Percentiles rank a stretch among this genome's conserved stretches.
phyloP scores from a whole-genome alignment of 2,888 invertebrate genomes.

The Hirtodrosophila confusa region DNA sequence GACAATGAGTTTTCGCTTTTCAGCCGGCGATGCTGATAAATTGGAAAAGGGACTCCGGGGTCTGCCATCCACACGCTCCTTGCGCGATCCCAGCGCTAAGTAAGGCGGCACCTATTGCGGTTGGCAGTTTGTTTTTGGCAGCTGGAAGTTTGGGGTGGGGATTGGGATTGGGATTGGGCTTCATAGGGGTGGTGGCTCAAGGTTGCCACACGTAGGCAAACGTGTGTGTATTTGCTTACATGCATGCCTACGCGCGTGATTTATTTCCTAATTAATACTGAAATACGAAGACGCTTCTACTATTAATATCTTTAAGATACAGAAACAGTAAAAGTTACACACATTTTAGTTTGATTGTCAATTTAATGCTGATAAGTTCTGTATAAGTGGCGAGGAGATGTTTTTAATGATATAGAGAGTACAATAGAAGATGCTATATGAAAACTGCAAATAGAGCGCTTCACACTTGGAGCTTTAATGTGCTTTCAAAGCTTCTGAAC shows the following conservation, averaged over 20 bases:
- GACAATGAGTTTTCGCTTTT: slow-evolving; percentile 86
- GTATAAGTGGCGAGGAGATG: too few relatives aligned
- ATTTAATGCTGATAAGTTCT: slow-evolving; percentile 26
- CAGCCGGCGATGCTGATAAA: slow-evolving; percentile 88
- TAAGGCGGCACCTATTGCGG: slow-evolving; percentile 39
- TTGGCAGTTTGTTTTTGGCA: slow-evolving; percentile 18
- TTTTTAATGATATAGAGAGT: too few relatives aligned
- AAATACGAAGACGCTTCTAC: slow-evolving; percentile 78
- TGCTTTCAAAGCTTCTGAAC: too few relatives aligned
- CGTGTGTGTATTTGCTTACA: slow-evolving; percentile 39
- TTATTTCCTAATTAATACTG: slow-evolving; percentile 76
- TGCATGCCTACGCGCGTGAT: slow-evolving; percentile 60
- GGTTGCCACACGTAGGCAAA: slow-evolving; percentile 34
- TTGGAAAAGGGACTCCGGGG: slow-evolving; percentile 86
- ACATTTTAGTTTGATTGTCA: slow-evolving; percentile 30
- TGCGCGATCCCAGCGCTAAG: slow-evolving; percentile 84
- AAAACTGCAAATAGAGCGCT: background rate
- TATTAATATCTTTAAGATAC: slow-evolving; percentile 76
- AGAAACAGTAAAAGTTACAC: slow-evolving; percentile 14
- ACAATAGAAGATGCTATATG: too few relatives aligned
- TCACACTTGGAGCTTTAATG: too few relatives aligned
- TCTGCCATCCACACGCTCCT: slow-evolving; percentile 88
- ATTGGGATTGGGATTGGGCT: background rate
- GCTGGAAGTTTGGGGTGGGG: background rate
- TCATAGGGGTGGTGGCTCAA: slow-evolving; percentile 2